Conservation (phyloP, 37 sponge, comb jelly and placozoan species). For the Petrosia ficiformis region DNA sequence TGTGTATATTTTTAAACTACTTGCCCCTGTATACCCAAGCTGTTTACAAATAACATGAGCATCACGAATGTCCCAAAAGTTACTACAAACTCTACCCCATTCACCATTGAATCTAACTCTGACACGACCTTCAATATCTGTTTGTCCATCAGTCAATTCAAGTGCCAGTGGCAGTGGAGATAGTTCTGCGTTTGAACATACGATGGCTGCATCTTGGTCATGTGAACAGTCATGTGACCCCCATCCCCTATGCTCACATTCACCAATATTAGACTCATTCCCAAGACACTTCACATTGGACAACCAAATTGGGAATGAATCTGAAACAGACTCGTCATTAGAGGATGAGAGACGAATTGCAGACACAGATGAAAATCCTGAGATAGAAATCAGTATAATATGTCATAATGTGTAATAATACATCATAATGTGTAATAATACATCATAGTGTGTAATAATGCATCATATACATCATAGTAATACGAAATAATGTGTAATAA, state of each 20-base stretch:
- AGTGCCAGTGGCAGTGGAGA: neutral
- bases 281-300: conserved; percentile 14
- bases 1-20: neutral
- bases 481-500: too few species aligned
- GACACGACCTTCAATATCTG: neutral
- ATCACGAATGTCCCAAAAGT: neutral
- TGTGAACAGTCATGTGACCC: conserved; percentile 9
- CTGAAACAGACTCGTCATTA: neutral
- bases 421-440: neutral
- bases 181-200: neutral
- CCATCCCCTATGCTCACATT: conserved; percentile 3
- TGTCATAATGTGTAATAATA: too few species aligned
- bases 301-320: conserved; percentile 19
- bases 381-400: neutral
- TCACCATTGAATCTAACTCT: neutral
- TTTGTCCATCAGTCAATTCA: neutral
- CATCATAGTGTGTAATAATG: too few species aligned
- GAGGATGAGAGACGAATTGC: neutral
- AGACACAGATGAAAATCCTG: neutral
- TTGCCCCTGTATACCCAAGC: conserved; percentile 12
- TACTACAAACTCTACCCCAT: conserved; percentile 18
- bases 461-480: too few species aligned
- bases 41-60: neutral
- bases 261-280: conserved; percentile 6
- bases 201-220: neutral